Conservation (phyloP, 2,797 vertebrate species). For the Erithacus rubecula region DNA sequence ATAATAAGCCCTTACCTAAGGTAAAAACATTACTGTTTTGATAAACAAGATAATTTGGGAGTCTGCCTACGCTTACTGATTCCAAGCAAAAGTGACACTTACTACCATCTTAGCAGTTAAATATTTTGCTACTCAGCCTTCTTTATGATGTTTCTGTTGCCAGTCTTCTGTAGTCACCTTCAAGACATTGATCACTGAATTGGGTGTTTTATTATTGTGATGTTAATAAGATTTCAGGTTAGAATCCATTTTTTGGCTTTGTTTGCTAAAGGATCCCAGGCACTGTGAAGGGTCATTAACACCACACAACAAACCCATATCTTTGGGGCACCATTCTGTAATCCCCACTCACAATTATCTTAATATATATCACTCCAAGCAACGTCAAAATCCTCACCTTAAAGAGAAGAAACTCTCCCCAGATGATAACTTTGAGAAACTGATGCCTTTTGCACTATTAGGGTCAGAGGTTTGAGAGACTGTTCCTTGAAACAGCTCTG, state of each 20-base stretch:
- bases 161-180: background rate
- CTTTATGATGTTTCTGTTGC: background rate
- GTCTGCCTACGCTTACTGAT: background rate
- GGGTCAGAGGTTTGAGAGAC: background rate
- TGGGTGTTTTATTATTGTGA: background rate
- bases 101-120: background rate
- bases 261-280: background rate
- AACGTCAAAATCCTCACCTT: background rate
- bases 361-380: background rate
- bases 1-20: constrained; percentile 18
- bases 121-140: background rate
- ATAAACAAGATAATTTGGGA: constrained; percentile 43
- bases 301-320: background rate
- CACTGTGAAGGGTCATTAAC: background rate
- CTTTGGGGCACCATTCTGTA: background rate
- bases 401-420: background rate
- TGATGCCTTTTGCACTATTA: background rate
- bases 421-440: background rate
- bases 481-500: background rate
- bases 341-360: background rate
- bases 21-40: constrained; percentile 45
- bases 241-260: background rate
- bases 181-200: background rate
- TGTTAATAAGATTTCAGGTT: constrained; percentile 5
- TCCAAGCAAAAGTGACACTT: constrained; percentile 22